Conservation (phyloP, 1,140 invertebrate species). For the Thaumatotibia leucotreta region DNA sequence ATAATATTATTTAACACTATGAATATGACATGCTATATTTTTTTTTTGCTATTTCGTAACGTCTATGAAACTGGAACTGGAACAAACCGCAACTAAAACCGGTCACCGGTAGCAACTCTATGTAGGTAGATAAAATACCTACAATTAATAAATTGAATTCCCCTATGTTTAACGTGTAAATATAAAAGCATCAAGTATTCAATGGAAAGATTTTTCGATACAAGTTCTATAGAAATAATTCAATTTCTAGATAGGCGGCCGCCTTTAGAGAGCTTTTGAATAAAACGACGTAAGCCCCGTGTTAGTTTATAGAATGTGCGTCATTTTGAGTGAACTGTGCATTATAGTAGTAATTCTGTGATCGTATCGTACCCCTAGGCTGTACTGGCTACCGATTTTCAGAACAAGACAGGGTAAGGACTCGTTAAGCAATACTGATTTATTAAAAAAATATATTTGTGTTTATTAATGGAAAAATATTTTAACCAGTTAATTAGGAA, state of each 20-base stretch:
- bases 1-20: too few species aligned
- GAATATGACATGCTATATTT: too few species aligned
- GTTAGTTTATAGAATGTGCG: not conserved
- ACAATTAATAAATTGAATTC: not conserved
- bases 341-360: slow-evolving; percentile 4
- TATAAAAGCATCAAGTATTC: not conserved
- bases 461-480: not conserved
- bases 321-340: not conserved
- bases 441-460: not conserved
- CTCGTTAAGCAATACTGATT: not conserved
- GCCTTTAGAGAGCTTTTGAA: not conserved
- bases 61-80: too few species aligned
- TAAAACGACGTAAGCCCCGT: not conserved
- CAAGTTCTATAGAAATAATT: slow-evolving; percentile 11
- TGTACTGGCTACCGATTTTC: not conserved
- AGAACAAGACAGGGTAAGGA: not conserved
- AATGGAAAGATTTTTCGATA: slow-evolving; percentile 4
- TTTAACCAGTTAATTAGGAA: too few species aligned
- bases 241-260: slow-evolving; percentile 1
- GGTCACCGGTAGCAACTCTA: too few species aligned
- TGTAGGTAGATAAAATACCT: too few species aligned
- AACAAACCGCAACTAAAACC: too few species aligned
- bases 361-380: not conserved
- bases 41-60: too few species aligned
- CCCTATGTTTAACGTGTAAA: not conserved